These are phyloP conservation scores for Polypedilum pembai DNA, from an alignment of 1,140 invertebrate species.

Conservation along the genomic window DNA sequence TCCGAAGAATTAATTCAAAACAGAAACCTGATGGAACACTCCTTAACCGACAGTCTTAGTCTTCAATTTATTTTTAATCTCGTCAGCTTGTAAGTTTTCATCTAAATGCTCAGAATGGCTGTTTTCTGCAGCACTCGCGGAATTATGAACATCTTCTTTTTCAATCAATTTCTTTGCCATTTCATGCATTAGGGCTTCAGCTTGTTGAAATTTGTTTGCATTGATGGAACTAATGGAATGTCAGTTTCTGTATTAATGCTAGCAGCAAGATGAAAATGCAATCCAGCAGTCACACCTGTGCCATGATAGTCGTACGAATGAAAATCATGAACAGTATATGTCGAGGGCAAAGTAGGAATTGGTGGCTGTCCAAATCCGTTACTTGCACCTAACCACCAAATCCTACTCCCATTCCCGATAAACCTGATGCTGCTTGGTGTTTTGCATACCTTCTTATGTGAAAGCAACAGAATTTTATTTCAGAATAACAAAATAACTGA, in stretches of 20 bases:
- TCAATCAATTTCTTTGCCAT: conserved; percentile 52
- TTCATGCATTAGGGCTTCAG: conserved; percentile 89
- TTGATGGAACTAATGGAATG: conserved; percentile 88
- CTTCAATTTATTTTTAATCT: conserved; percentile 43
- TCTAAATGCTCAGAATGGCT: conserved; percentile 26
- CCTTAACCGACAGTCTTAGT: conserved; percentile 55
- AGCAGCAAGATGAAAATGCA: conserved; percentile 96
- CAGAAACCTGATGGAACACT: conserved; percentile 64
- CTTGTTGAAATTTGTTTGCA: conserved; percentile 62
- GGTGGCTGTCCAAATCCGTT: conserved; percentile 45
- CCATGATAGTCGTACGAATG: conserved; percentile 74
- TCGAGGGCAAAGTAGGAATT: conserved; percentile 80
- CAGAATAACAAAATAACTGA: too few relatives aligned
- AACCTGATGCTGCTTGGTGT: conserved; percentile 50
- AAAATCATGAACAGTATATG: conserved; percentile 92
- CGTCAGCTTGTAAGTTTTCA: background rate
- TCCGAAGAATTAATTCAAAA: conserved; percentile 96
- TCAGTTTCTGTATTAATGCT: conserved; percentile 98
- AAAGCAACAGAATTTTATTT: too few relatives aligned
- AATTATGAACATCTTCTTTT: conserved; percentile 37
- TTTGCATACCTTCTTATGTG: conserved; percentile 80
- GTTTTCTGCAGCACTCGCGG: background rate
- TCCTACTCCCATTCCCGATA: background rate
- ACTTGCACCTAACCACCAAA: conserved; percentile 42
- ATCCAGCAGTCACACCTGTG: conserved; percentile 68